These are phyloP conservation scores for Exocentrus adspersus DNA, from an alignment of 2,888 invertebrate genomes.

Conservation along the genomic window DNA sequence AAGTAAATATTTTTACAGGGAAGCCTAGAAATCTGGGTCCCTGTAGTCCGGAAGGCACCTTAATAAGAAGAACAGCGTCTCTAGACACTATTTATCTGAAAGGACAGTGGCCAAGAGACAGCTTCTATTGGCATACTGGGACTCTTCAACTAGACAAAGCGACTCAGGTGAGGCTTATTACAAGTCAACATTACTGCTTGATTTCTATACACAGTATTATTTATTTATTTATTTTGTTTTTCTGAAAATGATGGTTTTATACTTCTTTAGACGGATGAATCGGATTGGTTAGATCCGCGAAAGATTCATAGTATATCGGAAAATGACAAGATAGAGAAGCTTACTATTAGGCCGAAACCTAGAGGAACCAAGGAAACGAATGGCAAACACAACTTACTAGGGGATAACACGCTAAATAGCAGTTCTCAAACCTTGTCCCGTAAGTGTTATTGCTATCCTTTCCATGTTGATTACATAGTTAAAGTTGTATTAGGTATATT, in stretches of 20 bases:
- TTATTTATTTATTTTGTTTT: slow-evolving; percentile 1
- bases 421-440: slow-evolving; percentile 64
- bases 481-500: too few relatives aligned
- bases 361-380: slow-evolving; percentile 59
- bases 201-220: not conserved
- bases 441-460: slow-evolving; percentile 24
- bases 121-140: slow-evolving; percentile 74
- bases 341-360: slow-evolving; percentile 65
- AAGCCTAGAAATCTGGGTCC: slow-evolving; percentile 66
- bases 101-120: slow-evolving; percentile 81
- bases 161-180: slow-evolving; percentile 73
- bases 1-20: slow-evolving; percentile 59
- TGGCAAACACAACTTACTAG: slow-evolving; percentile 58
- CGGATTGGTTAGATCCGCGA: slow-evolving; percentile 65
- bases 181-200: not conserved
- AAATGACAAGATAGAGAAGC: slow-evolving; percentile 70
- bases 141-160: slow-evolving; percentile 80
- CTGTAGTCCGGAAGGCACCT: slow-evolving; percentile 65
- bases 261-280: slow-evolving; percentile 74
- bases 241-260: too few relatives aligned
- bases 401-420: slow-evolving; percentile 67
- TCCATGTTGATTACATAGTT: too few relatives aligned
- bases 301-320: slow-evolving; percentile 66
- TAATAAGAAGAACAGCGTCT: slow-evolving; percentile 80
- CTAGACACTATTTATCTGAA: slow-evolving; percentile 82